A percentile compares a stretch with the other conserved stretches of the same genome.
Evolutionary conservation across 2,113 vertebrate genomes (phyloP).

Genomic region (Ranitomeya variabilis): DNA sequence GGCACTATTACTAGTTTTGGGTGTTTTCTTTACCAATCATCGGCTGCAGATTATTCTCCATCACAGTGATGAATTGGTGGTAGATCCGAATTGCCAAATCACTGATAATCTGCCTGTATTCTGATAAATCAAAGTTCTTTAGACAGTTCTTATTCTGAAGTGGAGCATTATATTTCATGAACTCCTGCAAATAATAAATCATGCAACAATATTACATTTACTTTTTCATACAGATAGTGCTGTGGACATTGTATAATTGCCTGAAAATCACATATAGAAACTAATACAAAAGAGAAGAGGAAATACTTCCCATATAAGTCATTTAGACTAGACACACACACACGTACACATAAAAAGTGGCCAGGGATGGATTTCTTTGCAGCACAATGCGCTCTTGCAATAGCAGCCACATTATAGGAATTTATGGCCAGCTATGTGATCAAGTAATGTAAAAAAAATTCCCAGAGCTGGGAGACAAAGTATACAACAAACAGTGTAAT

Average conservation of each 20-base stretch:
- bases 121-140: constrained; percentile 92
- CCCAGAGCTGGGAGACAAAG: too few relatives aligned
- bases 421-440: too few relatives aligned
- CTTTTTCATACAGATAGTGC: neutral
- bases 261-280: neutral
- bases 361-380: too few relatives aligned
- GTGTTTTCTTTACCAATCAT: constrained; percentile 81
- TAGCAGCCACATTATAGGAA: too few relatives aligned
- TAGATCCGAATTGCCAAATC: constrained; percentile 93
- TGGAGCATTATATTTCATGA: constrained; percentile 83
- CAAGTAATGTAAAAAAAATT: too few relatives aligned
- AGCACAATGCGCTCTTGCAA: too few relatives aligned
- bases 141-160: constrained; percentile 91
- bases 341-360: too few relatives aligned
- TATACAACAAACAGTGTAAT: too few relatives aligned
- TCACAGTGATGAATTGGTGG: constrained; percentile 83
- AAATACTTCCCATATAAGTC: neutral
- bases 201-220: neutral
- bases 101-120: constrained; percentile 93
- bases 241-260: neutral
- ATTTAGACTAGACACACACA: neutral
- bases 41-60: constrained; percentile 85
- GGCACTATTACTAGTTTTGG: neutral
- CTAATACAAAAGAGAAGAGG: neutral
- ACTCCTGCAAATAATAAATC: constrained; percentile 77